Evolutionary conservation across 2,888 invertebrate genomes (phyloP), one percentile per base, ranked within the genome.

Genomic region (Philopedon plagiatum): DNA sequence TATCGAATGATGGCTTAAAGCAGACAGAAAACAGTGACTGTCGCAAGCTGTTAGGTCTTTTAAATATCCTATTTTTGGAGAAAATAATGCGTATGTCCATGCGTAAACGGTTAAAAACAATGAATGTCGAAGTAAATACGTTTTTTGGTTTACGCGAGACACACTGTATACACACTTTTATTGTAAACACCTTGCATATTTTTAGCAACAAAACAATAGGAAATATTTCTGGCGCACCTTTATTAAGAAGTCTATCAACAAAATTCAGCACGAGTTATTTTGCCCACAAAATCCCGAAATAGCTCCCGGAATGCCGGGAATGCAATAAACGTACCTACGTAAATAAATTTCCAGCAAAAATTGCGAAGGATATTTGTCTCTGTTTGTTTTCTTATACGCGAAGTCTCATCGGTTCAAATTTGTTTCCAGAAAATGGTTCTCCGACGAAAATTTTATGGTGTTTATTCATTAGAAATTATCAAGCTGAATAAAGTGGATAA

Each of bases 241-340:
- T n/a, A 61, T 44, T 11, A 26, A 29, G 15, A 11, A 44, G 19
- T 29, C 44, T 61, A 44, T 3, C 44, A 44, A n/a, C 13, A 44
- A 61, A 61, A 61, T 29, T n/a, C 23, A 23, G 29, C 51, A 0
- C 9, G 19, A 49, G 66, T 9, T 51, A 67, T 67, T 67, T 67
- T 34, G 60, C 23, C 37, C 60, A 49, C 60, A 51, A 60, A 67
- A 41, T 60, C 67, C 67, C 18, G 19, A 67, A 67, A 67, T 67
- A 67, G 60, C 18, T 46, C 15, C 13, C 5, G 60, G 67, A 60
- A 67, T 51, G 9, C 26, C 37, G 46, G 18, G 67, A 60, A 67
- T 67, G 67, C 23, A 67, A 67, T 67, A 60, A 60, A 67, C 67
- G 62, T 62, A 62, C 62, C 49, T 49, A 49, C 62, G 13, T 32